Evolutionary conservation across 2,888 invertebrate species (phyloP).

Genomic region (Serrognathus titanus): DNA sequence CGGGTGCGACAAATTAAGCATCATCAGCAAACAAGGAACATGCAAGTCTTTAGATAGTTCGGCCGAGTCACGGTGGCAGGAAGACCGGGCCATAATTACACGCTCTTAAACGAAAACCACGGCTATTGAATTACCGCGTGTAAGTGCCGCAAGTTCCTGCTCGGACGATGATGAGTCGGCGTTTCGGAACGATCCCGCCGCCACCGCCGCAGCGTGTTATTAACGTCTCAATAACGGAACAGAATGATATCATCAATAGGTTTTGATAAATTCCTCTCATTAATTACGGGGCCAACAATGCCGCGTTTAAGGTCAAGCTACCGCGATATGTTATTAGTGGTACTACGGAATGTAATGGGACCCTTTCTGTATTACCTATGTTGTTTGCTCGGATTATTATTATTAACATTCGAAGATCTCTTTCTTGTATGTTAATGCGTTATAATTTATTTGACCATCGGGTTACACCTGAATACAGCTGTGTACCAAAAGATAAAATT

Average conservation of each 20-base stretch:
- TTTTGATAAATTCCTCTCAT: slow-evolving; percentile 2
- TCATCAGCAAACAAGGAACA: too few species aligned
- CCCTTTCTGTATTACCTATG: too few species aligned
- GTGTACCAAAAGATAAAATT: too few species aligned
- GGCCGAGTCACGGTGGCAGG: slow-evolving; percentile 1
- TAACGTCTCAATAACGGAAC: slow-evolving; percentile 3
- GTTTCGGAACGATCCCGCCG: neutral
- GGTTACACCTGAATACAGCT: too few species aligned
- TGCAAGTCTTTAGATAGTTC: neutral
- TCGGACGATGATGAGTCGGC: neutral
- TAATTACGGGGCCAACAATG: slow-evolving; percentile 1
- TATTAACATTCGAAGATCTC: too few species aligned
- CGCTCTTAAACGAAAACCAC: slow-evolving; percentile 5
- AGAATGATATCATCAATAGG: slow-evolving; percentile 1
- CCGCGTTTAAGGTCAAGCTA: neutral
- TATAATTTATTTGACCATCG: too few species aligned
- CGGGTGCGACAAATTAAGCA: too few species aligned
- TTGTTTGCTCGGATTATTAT: too few species aligned
- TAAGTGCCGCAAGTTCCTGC: neutral
- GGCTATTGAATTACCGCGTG: slow-evolving; percentile 3
- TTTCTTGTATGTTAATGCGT: too few species aligned
- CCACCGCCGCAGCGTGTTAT: slow-evolving; percentile 1
- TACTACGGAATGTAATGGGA: neutral
- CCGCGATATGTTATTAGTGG: slow-evolving; percentile 1
- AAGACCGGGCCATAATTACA: slow-evolving; percentile 3